phyloP scores from a whole-genome alignment of 2,888 invertebrate genomes.

The Macrosiphum euphorbiae region DNA sequence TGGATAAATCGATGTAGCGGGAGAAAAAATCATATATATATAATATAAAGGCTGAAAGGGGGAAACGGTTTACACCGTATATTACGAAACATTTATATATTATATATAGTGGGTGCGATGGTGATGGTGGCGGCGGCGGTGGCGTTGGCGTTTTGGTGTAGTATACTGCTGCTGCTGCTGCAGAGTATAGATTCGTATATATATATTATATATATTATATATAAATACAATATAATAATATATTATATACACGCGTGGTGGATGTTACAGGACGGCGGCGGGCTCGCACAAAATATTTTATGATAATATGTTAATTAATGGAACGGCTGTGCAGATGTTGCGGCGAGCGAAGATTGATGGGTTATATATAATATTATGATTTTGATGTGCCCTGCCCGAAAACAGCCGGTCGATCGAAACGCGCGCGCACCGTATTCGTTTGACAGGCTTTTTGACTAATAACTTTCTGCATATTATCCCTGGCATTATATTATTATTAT shows the following conservation, averaged over 20 bases:
- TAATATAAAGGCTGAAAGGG: background rate
- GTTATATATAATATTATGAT: conserved; percentile 54
- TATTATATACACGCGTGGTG: background rate
- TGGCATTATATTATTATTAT: conserved; percentile 9
- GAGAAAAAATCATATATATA: background rate
- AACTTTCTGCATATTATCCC: conserved; percentile 49
- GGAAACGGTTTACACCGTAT: conserved; percentile 38
- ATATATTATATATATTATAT: background rate
- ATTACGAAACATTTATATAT: background rate
- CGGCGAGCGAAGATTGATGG: conserved; percentile 59
- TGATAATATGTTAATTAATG: conserved; percentile 64
- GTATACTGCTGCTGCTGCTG: background rate
- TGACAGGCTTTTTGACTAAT: conserved; percentile 62
- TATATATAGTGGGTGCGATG: background rate
- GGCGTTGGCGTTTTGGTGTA: background rate
- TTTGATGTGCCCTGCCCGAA: conserved; percentile 54
- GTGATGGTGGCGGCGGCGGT: background rate
- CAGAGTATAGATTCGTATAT: background rate
- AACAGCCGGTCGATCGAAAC: conserved; percentile 59
- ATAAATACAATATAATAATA: conserved; percentile 17
- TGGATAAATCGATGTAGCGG: conserved; percentile 35
- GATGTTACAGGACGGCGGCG: background rate
- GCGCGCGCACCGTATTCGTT: conserved; percentile 29
- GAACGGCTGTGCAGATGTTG: conserved; percentile 58
- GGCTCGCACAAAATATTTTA: conserved; percentile 44